Percentiles rank a stretch among this genome's conserved stretches.
These are phyloP conservation scores for Andrena dorsata DNA, from an alignment of 2,888 invertebrate species.

Conservation along the genomic window DNA sequence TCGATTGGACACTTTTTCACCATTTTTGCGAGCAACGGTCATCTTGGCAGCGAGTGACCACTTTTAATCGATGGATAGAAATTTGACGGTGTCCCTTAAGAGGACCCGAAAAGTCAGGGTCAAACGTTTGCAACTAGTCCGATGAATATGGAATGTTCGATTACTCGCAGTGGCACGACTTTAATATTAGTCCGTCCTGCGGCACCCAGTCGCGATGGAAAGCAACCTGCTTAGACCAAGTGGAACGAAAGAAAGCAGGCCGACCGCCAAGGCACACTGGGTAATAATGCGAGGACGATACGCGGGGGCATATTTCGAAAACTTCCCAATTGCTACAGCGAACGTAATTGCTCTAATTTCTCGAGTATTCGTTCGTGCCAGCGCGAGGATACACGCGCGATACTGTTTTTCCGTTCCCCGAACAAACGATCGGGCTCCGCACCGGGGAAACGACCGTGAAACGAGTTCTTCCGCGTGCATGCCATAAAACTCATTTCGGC, in stretches of 20 bases:
- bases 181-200: background rate
- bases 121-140: too few relatives aligned
- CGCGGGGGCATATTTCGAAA: background rate
- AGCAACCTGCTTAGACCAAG: background rate
- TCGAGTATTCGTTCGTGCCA: background rate
- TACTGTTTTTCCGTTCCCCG: background rate
- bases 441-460: background rate
- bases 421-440: background rate
- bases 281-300: background rate
- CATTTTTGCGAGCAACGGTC: too few relatives aligned
- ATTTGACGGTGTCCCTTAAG: too few relatives aligned
- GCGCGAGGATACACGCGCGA: background rate
- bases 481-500: background rate
- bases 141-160: background rate
- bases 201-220: background rate
- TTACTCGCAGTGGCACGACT: slow-evolving; percentile 1
- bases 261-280: background rate
- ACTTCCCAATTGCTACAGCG: slow-evolving; percentile 33
- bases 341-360: slow-evolving; percentile 30
- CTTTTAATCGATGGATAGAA: too few relatives aligned
- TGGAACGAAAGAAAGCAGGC: slow-evolving; percentile 1
- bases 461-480: slow-evolving; percentile 10
- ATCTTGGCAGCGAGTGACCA: too few relatives aligned
- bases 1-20: too few relatives aligned
- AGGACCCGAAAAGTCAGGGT: too few relatives aligned